phyloP scores from a whole-genome alignment of 2,113 vertebrate species.

The Stigmatopora argus region DNA sequence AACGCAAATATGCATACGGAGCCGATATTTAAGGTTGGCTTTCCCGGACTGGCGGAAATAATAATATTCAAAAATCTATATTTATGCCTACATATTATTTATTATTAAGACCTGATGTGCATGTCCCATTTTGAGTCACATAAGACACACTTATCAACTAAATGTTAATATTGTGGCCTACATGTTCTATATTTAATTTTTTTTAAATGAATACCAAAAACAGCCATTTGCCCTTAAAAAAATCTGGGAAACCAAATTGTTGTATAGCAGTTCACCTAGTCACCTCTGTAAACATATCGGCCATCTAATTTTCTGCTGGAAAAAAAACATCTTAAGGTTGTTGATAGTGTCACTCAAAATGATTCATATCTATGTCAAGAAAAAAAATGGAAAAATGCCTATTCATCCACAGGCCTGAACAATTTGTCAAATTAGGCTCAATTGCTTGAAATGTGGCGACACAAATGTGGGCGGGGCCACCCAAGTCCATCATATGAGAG shows the following conservation, averaged over 20 bases:
- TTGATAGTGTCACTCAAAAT: not conserved
- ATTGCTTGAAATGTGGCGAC: slow-evolving; percentile 22
- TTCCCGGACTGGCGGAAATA: too few species aligned
- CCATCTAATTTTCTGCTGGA: not conserved
- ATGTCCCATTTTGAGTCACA: too few species aligned
- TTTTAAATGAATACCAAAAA: too few species aligned
- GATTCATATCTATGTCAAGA: not conserved
- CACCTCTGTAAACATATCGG: not conserved
- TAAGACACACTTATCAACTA: too few species aligned
- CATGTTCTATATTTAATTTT: too few species aligned
- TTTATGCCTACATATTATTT: too few species aligned
- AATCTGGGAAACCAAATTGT: not conserved
- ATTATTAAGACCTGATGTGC: too few species aligned
- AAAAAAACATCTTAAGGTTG: not conserved
- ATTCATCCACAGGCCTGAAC: not conserved
- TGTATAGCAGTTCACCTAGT: not conserved
- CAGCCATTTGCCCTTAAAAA: too few species aligned
- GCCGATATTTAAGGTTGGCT: too few species aligned
- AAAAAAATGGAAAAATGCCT: slow-evolving; percentile 11
- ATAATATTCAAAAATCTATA: too few species aligned
- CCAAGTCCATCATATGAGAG: slow-evolving; percentile 51
- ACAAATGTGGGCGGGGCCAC: slow-evolving; percentile 39
- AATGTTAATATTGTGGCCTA: too few species aligned
- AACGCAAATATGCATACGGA: too few species aligned
- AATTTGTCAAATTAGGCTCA: not conserved